Conservation (phyloP, 2,797 vertebrate genomes). For the Cuculus canorus region DNA sequence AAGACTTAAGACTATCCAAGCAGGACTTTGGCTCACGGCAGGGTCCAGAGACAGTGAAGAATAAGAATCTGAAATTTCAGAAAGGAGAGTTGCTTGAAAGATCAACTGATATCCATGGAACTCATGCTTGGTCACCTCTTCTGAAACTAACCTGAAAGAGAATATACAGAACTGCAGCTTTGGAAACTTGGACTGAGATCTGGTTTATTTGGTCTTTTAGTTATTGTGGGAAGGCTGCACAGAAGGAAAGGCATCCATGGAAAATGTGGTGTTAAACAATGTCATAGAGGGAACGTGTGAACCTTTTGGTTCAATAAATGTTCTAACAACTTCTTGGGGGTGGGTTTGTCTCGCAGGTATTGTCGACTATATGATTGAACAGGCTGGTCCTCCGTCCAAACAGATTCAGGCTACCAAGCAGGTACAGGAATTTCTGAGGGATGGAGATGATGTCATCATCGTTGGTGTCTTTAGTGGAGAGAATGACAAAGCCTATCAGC, state of each 20-base stretch:
- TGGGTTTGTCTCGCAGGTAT: constrained; percentile 81
- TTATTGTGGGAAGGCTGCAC: neutral
- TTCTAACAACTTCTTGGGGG: neutral
- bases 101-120: neutral
- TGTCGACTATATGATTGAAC: constrained; percentile 92
- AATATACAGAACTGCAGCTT: neutral
- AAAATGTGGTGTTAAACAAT: neutral
- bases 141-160: neutral
- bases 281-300: neutral
- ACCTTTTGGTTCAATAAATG: neutral
- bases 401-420: constrained; percentile 89
- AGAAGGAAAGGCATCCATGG: neutral
- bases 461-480: constrained; percentile 88
- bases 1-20: neutral
- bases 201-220: neutral
- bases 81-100: neutral
- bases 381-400: constrained; percentile 93
- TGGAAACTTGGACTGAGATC: neutral
- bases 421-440: constrained; percentile 91
- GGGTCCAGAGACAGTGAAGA: neutral
- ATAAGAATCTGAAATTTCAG: neutral
- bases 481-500: constrained; percentile 82
- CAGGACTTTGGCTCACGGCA: neutral
- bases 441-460: constrained; percentile 90
- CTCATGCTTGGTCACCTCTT: neutral